Conservation (phyloP, 2,888 invertebrate species). For the Lordiphosa fenestrarum region DNA sequence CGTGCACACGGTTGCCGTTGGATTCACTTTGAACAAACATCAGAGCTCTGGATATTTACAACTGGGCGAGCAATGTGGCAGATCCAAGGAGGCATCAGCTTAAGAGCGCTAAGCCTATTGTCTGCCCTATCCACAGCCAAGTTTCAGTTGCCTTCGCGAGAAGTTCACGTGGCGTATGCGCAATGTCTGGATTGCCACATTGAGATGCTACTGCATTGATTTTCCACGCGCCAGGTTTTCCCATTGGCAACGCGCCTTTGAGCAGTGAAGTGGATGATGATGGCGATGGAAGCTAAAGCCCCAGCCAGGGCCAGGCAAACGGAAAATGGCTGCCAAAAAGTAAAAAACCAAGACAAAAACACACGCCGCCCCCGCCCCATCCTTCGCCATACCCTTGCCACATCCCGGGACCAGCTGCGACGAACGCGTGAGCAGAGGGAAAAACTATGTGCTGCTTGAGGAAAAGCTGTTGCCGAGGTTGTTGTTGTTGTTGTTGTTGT, state of each 20-base stretch:
- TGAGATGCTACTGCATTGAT: conserved; percentile 41
- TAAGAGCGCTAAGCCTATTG: conserved; percentile 51
- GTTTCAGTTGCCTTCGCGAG: conserved; percentile 7
- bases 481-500: conserved; percentile 19
- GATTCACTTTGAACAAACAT: not conserved
- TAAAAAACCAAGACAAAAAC: conserved; percentile 27
- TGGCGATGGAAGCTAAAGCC: conserved; percentile 8
- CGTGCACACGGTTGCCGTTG: not conserved
- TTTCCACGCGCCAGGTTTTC: conserved; percentile 46
- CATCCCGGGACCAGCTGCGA: conserved; percentile 7
- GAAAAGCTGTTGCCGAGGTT: conserved; percentile 33
- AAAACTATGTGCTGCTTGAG: conserved; percentile 68
- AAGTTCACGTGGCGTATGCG: conserved; percentile 54
- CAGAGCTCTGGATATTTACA: conserved; percentile 31
- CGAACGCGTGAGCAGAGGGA: conserved; percentile 65
- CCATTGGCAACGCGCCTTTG: conserved; percentile 19
- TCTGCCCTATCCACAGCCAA: conserved; percentile 19
- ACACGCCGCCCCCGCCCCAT: not conserved
- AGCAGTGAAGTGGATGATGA: conserved; percentile 41
- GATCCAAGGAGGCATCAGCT: conserved; percentile 38
- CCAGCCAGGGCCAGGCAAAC: conserved; percentile 30
- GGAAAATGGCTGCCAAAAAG: conserved; percentile 58
- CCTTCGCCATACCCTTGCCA: not conserved
- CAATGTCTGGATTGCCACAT: conserved; percentile 33
- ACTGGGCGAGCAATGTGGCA: conserved; percentile 39